A percentile compares a stretch with the other conserved stretches of the same genome.
These are phyloP conservation scores for Dendrolimus kikuchii DNA, from an alignment of 1,140 invertebrate species.

Conservation along the genomic window DNA sequence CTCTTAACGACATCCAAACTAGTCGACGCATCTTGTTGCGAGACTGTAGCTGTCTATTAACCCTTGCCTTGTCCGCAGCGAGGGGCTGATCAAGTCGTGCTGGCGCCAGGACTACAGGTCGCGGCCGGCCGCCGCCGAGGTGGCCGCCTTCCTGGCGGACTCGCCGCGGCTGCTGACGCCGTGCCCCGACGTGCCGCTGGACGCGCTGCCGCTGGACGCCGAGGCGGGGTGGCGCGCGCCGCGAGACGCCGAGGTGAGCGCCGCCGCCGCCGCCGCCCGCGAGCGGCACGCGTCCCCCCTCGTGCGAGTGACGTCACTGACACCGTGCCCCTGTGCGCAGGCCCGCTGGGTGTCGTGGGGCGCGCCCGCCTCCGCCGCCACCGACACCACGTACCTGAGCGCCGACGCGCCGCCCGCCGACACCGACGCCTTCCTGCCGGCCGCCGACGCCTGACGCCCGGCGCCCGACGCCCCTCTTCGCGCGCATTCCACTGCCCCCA, in stretches of 20 bases:
- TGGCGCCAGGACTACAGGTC: slow-evolving; percentile 80
- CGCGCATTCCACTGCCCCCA: too few species aligned
- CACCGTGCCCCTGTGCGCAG: slow-evolving; percentile 8
- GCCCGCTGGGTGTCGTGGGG: slow-evolving; percentile 51
- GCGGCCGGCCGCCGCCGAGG: slow-evolving; percentile 82
- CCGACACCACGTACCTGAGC: slow-evolving; percentile 59
- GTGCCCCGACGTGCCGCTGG: slow-evolving; percentile 83
- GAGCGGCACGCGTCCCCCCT: neutral
- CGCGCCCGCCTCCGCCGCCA: slow-evolving; percentile 41
- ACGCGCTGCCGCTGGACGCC: slow-evolving; percentile 38
- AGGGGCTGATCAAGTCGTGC: slow-evolving; percentile 81
- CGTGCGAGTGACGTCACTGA: too few species aligned
- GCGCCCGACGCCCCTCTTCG: neutral
- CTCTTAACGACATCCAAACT: neutral
- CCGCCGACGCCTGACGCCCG: neutral
- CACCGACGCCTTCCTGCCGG: slow-evolving; percentile 36
- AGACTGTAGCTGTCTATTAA: neutral
- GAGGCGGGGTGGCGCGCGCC: slow-evolving; percentile 29
- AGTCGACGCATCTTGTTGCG: too few species aligned
- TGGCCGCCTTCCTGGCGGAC: slow-evolving; percentile 48
- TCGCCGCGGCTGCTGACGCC: slow-evolving; percentile 83
- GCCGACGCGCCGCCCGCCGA: slow-evolving; percentile 32
- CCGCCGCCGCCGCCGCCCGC: neutral
- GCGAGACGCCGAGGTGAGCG: slow-evolving; percentile 18
- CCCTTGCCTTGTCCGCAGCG: slow-evolving; percentile 62